Conservation (phyloP, 2,113 vertebrate genomes). For the Dromas ardeola region DNA sequence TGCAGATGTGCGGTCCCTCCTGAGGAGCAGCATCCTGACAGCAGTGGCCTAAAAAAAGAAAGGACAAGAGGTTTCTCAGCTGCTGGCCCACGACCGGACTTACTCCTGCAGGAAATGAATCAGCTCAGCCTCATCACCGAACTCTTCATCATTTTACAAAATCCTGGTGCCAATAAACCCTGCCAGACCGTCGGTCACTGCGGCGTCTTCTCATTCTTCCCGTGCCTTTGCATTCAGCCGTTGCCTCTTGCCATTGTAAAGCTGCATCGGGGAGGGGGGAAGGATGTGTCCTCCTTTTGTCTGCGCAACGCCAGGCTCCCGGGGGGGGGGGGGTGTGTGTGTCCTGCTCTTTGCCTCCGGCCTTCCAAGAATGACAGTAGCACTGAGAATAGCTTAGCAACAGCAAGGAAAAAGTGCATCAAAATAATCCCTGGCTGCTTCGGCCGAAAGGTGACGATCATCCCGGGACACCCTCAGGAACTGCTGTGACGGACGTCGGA, state of each 20-base stretch:
- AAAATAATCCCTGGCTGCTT: background rate
- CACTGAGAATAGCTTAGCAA: background rate
- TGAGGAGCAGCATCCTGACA: background rate
- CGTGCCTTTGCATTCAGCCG: background rate
- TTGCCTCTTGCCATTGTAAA: background rate
- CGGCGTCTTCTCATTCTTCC: rapidly evolving
- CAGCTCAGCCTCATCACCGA: background rate
- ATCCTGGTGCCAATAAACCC: background rate
- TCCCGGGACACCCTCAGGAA: background rate
- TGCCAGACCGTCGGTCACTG: background rate
- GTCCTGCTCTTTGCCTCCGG: background rate
- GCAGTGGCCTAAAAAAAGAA: background rate
- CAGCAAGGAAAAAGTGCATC: background rate
- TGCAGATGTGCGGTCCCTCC: background rate
- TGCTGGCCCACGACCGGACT: background rate
- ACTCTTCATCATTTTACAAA: background rate
- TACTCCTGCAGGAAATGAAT: background rate
- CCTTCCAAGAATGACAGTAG: background rate
- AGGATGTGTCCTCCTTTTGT: background rate
- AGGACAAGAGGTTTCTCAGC: background rate
- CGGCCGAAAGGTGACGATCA: background rate
- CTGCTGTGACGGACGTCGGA: background rate
- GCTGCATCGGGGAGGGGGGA: background rate
- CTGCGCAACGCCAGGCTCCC: background rate
- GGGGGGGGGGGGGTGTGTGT: too few relatives aligned